These are phyloP conservation scores for Eptatretus burgeri DNA, from an alignment of 2,113 vertebrate genomes.

Conservation along the genomic window DNA sequence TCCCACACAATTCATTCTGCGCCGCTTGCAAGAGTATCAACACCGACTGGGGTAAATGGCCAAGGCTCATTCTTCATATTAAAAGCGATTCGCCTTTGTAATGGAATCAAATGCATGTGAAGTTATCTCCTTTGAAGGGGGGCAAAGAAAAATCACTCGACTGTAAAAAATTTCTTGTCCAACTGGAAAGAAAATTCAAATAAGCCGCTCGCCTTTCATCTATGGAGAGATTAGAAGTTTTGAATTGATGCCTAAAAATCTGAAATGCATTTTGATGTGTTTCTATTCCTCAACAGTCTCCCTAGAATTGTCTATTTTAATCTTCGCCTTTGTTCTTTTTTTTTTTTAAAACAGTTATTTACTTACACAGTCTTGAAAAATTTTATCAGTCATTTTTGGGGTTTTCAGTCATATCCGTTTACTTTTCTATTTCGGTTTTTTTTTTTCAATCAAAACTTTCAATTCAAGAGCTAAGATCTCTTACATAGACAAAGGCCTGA, in stretches of 20 bases:
- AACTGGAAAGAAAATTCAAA: not conserved
- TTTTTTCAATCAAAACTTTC: too few relatives aligned
- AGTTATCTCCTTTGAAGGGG: conserved; percentile 3
- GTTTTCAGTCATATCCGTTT: too few relatives aligned
- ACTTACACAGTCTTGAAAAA: too few relatives aligned
- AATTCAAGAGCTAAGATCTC: too few relatives aligned
- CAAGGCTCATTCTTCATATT: not conserved
- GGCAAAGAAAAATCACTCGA: conserved; percentile 3
- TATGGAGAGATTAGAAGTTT: not conserved
- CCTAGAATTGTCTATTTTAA: not conserved
- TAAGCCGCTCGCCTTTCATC: not conserved
- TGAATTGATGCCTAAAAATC: not conserved
- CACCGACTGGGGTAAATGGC: not conserved
- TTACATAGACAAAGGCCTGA: too few relatives aligned
- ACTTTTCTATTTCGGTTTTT: too few relatives aligned
- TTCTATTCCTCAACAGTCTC: not conserved
- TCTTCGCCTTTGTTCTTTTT: not conserved
- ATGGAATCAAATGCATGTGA: conserved; percentile 4
- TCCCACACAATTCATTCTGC: not conserved
- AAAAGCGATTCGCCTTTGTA: not conserved
- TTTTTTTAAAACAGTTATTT: not conserved
- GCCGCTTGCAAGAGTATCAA: conserved; percentile 1
- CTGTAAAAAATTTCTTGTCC: not conserved
- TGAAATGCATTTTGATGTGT: not conserved
- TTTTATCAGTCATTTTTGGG: too few relatives aligned